Evolutionary conservation across 2,797 vertebrate species (phyloP).

Genomic region (Galaxias olidus): DNA sequence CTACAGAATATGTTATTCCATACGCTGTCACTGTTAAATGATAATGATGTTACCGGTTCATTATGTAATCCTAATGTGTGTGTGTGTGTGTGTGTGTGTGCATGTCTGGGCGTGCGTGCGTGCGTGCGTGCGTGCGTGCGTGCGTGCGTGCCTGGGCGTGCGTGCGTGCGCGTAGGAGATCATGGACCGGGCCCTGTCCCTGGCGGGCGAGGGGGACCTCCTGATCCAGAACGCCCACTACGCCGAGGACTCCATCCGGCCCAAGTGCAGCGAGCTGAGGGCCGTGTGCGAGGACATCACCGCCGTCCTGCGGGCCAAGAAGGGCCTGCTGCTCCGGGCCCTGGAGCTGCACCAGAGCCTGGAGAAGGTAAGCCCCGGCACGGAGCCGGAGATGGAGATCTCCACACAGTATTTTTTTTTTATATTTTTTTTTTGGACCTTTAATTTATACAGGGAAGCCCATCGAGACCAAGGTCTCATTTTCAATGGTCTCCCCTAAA

Average conservation of each 20-base stretch:
- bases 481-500: no score
- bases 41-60: neutral
- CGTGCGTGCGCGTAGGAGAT: conserved; percentile 69
- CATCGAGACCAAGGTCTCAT: no score
- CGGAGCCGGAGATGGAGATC: no score
- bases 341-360: conserved; percentile 87
- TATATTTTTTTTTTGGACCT: no score
- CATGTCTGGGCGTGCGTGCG: neutral
- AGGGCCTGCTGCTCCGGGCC: conserved; percentile 79
- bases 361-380: conserved; percentile 79
- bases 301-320: conserved; percentile 70
- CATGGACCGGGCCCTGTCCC: conserved; percentile 74
- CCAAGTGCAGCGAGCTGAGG: conserved; percentile 89
- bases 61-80: neutral
- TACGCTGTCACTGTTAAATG: no score
- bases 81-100: neutral
- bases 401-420: no score
- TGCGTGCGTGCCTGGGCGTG: neutral
- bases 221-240: conserved; percentile 90
- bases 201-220: conserved; percentile 80
- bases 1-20: no score
- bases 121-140: neutral
- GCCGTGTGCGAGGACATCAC: conserved; percentile 76
- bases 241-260: conserved; percentile 91
- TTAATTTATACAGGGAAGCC: no score